Base-by-base conservation (phyloP, 2,888 invertebrate genomes). In the Parochlus steinenii region DNA sequence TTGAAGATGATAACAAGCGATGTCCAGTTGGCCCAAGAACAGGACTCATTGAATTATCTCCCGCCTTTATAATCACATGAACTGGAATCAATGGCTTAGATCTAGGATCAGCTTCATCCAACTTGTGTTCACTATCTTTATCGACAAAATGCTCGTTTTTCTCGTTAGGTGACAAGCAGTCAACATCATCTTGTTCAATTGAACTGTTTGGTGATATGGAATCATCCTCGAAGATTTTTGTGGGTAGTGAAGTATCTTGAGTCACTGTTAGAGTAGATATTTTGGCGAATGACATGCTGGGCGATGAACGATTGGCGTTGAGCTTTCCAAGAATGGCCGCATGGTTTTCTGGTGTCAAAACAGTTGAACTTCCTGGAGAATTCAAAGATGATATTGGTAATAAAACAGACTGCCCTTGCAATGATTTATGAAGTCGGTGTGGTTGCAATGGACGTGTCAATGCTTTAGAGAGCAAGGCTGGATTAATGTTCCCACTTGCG, bases 211-310 rank as follows among this genome's bases (percentile, higher is more conserved):
- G 71, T 1, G 72, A 71, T 1, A 69, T 66, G 0, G 66, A 69
- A 43, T 73, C 73, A 44, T 74, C 72, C 51, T 74, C 72, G 48
- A 74, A 72, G 47, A 73, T 72, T 49, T 73, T 73, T 6, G 70
- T 71, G 1, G 74, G 73, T 12, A 73, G 54, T 6, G 65, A 67
- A 40, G 58, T 68, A 46, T 69, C 73, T 46, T 69, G 67, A 2
- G 63, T 56, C 24, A 51, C 41, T 0, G 67, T 62, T 28, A 70
- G 56, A 42, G 69, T 64, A 1, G 72, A 71, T 10, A 67, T 47
- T 43, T 67, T 68, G n/a, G 33, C n/a, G 40, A 62, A 62, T 3
- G 64, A 61, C 19, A 65, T 61, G 45, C 61, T 67, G 44, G 59
- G 58, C 44, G 54, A 65, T 54, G 64, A 58, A 2, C 64, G 62